Evolutionary conservation across 2,797 vertebrate genomes (phyloP), one percentile per base, ranked within the genome.

Genomic region (Menidia menidia): DNA sequence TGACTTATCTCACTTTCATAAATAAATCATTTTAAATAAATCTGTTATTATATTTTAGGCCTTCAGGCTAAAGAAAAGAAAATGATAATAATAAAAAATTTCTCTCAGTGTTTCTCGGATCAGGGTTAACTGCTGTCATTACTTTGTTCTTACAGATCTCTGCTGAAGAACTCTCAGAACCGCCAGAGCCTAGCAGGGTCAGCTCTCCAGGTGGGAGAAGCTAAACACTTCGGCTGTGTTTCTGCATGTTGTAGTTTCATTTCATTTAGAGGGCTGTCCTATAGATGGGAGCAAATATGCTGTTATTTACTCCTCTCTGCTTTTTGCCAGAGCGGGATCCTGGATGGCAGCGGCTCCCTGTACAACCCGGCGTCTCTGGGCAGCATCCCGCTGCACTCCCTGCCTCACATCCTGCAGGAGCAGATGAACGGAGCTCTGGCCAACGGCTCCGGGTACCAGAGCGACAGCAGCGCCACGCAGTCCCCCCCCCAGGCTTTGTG

Each of bases 391-490:
- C 92, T 98, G 86, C 96, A 95, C 92, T 96, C 94, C 73, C 87
- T 98, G 91, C 95, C 96, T 88, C 96, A 88, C 16, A 84, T 95
- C 15, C 95, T 97, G 79, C 96, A 96, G 79, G 97, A 98, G 93
- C 97, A 99, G 90, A 94, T 98, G 88, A 97, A 98, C 0, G 97
- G 96, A 80, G 95, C 94, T 19, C 87, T 93, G 0, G 83, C 73
- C 31, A 92, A 97, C 0, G 97, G 96, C 81, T 95, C 95, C 54
- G 97, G 96, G 85, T 97, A 96, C 68, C 96, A 95, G 91, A 98
- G 97, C 51, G 97, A 98, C 95, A 97, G 96, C 90, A 99, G 98
- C 79, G 95, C 96, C 10, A 97, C 97, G 71, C 94, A 97, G 87
- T 99, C 97, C 64, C 97, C 97, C 81, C 92, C 96, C 76, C 96